Evolutionary conservation across 2,888 invertebrate species (phyloP), one percentile per base, ranked within the genome.

Genomic region (Malachius bipustulatus): DNA sequence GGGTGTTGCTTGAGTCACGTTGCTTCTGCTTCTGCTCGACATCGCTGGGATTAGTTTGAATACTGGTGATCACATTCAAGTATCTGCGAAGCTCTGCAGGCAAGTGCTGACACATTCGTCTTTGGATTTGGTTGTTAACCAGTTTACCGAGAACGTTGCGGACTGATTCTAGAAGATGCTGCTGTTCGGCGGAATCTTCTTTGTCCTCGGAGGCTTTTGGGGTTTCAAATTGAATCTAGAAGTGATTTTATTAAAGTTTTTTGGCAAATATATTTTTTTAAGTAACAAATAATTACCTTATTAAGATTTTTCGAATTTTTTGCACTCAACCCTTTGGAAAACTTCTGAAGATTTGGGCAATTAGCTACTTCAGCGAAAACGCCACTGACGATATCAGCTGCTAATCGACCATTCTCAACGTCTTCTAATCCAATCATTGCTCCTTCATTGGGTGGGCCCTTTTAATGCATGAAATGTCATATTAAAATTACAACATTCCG

Each of bases 31-130:
- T 19, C n/a, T 19, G 6, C 24, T 19, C 24, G 6, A 19, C n/a
- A 8, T 19, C 24, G n/a, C 24, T 19, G n/a, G 24, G 6, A n/a
- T n/a, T 19, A n/a, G 6, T 19, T 8, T n/a, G 6, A 19, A 6
- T 8, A n/a, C 24, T 19, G 6, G 24, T 19, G 6, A 19, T 19
- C 6, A n/a, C n/a, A n/a, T 8, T n/a, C n/a, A 19, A 8, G n/a
- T 19, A 19, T 6, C n/a, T 19, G 6, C n/a, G 6, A 19, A 19
- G 24, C n/a, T 19, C 24, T 19, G 6, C n/a, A n/a, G 24, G 24
- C n/a, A 19, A 19, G 24, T 19, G 24, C n/a, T 19, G 24, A 19
- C 24, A 19, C 24, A 19, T 19, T 19, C 24, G 6, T n/a, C 24
- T 6, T 19, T 19, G 24, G 6, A 19, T 19, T n/a, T 19, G 24